These are phyloP conservation scores for Gambusia affinis DNA, from an alignment of 2,113 vertebrate species.

Conservation along the genomic window DNA sequence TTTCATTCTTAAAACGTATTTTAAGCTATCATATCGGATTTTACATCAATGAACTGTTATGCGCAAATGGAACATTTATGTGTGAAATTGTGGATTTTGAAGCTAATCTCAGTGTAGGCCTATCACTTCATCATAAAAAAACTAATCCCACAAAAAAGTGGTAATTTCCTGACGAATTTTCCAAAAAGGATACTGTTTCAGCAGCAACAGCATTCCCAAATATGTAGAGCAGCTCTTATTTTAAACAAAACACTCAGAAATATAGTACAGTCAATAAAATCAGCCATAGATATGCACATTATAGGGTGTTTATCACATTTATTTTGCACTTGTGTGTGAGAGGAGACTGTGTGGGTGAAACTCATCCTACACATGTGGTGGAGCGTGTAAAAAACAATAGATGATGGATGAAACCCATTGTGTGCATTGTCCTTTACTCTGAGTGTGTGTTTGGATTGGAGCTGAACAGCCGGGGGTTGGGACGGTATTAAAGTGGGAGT, in stretches of 20 bases:
- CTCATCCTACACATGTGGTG: neutral
- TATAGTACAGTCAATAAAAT: neutral
- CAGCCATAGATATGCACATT: neutral
- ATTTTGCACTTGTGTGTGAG: neutral
- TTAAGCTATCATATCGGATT: too few species aligned
- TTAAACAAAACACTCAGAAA: neutral
- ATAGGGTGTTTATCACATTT: neutral
- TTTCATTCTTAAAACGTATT: too few species aligned
- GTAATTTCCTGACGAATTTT: too few species aligned
- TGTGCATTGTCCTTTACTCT: conserved; percentile 13
- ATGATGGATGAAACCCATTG: conserved; percentile 26
- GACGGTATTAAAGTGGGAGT: conserved; percentile 45
- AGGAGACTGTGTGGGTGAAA: neutral
- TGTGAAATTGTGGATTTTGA: neutral
- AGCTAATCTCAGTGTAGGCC: neutral
- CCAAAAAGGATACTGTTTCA: too few species aligned
- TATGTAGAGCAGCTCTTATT: neutral
- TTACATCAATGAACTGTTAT: too few species aligned
- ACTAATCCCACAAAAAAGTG: too few species aligned
- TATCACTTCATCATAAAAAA: neutral
- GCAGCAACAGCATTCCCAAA: neutral
- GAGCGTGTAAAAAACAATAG: neutral
- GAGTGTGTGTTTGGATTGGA: neutral
- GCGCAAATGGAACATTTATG: too few species aligned
- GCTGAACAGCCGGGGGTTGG: conserved; percentile 33